A percentile compares a stretch with the other conserved stretches of the same genome.
phyloP scores from a whole-genome alignment of 2,113 vertebrate species.

The Gnathonemus longibarbis region DNA sequence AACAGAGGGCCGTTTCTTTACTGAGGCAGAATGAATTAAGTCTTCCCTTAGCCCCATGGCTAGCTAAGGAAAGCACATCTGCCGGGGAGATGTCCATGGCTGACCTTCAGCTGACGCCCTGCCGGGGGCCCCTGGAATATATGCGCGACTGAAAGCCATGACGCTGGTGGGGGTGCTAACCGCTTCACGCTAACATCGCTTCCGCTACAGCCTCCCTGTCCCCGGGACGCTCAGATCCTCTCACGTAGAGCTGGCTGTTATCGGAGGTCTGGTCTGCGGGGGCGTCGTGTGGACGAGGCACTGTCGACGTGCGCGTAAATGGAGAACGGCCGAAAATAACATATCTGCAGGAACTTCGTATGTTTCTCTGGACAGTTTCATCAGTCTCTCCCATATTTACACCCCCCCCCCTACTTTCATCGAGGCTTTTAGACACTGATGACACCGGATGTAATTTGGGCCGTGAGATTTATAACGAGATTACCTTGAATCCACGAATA shows the following conservation, averaged over 20 bases:
- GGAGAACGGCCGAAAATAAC: not conserved
- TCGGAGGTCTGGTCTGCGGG: not conserved
- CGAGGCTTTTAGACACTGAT: not conserved
- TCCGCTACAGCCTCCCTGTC: not conserved
- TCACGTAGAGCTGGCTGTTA: not conserved
- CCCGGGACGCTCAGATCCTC: not conserved
- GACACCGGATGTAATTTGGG: not conserved
- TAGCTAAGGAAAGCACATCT: not conserved
- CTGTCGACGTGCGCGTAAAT: not conserved
- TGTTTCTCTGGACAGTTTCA: not conserved
- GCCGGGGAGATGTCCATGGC: not conserved
- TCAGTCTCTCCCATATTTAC: not conserved
- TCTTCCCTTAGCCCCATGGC: not conserved
- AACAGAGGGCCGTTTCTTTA: not conserved
- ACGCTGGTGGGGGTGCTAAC: conserved; percentile 25
- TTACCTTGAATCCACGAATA: not conserved
- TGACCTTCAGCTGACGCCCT: conserved; percentile 24
- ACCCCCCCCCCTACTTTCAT: not conserved
- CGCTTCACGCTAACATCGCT: not conserved
- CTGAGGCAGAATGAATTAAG: not conserved
- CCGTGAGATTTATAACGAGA: not conserved
- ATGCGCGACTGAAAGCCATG: not conserved
- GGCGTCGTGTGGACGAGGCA: not conserved
- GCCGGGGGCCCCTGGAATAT: conserved; percentile 9
- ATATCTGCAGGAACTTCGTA: not conserved